Evolutionary conservation across 2,113 vertebrate genomes (phyloP).

Genomic region (Pseudonaja textilis): DNA sequence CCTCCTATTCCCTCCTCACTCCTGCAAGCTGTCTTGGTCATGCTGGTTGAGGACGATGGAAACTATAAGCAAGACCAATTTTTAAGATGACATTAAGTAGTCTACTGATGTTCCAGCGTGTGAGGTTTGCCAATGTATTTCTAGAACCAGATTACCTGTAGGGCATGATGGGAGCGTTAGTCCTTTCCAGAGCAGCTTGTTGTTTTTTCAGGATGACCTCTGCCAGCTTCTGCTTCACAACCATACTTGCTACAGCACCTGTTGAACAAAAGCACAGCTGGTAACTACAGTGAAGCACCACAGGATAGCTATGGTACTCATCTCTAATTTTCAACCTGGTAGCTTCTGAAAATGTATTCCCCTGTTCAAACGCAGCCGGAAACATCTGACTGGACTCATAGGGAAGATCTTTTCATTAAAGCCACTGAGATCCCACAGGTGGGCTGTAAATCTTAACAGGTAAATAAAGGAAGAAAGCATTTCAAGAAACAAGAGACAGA

Average conservation of each 20-base stretch:
- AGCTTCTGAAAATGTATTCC: not conserved
- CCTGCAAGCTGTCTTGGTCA: not conserved
- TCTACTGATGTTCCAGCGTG: not conserved
- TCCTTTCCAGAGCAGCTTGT: constrained; percentile 82
- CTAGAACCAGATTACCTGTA: constrained; percentile 12
- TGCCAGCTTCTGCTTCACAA: constrained; percentile 88
- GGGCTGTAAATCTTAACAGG: not conserved
- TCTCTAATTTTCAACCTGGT: not conserved
- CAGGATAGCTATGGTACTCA: not conserved
- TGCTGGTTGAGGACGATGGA: not conserved
- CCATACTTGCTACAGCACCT: constrained; percentile 91
- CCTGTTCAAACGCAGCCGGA: not conserved
- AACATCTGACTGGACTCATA: not conserved
- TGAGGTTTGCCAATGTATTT: not conserved
- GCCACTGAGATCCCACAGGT: not conserved
- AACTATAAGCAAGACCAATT: not conserved
- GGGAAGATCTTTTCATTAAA: not conserved
- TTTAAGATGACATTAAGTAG: not conserved
- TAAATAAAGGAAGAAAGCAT: not conserved
- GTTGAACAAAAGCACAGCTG: not conserved
- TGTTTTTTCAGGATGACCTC: constrained; percentile 92
- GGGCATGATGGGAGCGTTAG: constrained; percentile 40
- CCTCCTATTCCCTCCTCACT: not conserved
- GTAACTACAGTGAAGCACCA: accelerated
- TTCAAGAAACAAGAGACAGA: not conserved